Evolutionary conservation across 2,888 invertebrate species (phyloP).

Genomic region (Nysson spinosus): DNA sequence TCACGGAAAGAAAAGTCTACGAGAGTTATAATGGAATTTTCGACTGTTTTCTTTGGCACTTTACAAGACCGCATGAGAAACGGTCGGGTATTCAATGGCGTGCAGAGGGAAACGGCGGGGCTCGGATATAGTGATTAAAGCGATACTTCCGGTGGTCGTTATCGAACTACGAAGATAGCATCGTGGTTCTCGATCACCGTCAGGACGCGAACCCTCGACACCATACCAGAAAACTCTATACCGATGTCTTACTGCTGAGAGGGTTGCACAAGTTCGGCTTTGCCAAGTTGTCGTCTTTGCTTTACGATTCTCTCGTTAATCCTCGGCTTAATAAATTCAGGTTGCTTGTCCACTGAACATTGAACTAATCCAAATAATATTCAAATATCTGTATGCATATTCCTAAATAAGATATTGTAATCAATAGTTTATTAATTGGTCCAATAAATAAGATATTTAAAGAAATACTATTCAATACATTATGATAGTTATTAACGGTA

Average conservation of each 20-base stretch:
- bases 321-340: constrained; percentile 17
- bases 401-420: too few species aligned
- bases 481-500: too few species aligned
- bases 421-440: too few species aligned
- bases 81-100: constrained; percentile 46
- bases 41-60: constrained; percentile 5
- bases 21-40: too few species aligned
- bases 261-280: constrained; percentile 13
- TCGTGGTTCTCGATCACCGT: constrained; percentile 73
- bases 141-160: constrained; percentile 73
- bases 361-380: not conserved
- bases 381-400: constrained; percentile 7
- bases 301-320: constrained; percentile 11
- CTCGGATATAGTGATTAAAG: constrained; percentile 74
- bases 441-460: too few species aligned
- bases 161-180: constrained; percentile 68
- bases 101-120: constrained; percentile 52
- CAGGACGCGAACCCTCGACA: constrained; percentile 53
- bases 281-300: constrained; percentile 16
- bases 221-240: constrained; percentile 44
- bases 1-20: too few species aligned
- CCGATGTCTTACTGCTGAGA: constrained; percentile 38
- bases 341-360: not conserved
- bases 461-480: too few species aligned
- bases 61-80: constrained; percentile 33